A percentile compares a stretch with the other conserved stretches of the same genome.
These are phyloP conservation scores for Reticulitermes speratus DNA, from an alignment of 1,140 invertebrate species.

Conservation along the genomic window DNA sequence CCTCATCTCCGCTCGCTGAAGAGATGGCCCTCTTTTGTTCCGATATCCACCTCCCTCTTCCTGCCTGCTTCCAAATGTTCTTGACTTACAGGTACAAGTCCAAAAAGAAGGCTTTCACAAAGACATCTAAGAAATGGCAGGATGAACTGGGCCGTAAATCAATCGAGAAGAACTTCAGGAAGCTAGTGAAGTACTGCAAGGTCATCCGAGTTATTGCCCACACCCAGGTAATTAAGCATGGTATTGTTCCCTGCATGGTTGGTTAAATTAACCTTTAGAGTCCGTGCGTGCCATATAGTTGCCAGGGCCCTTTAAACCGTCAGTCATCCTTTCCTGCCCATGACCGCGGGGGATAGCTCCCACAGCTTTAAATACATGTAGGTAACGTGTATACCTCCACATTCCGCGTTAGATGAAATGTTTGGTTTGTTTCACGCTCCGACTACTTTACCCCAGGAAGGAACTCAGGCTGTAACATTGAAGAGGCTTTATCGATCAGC, in stretches of 20 bases:
- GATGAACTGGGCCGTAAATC: conserved; percentile 94
- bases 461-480: too few relatives aligned
- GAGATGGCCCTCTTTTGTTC: conserved; percentile 32
- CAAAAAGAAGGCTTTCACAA: conserved; percentile 99
- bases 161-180: conserved; percentile 94
- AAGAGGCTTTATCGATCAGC: too few relatives aligned
- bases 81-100: conserved; percentile 86
- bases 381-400: too few relatives aligned
- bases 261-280: not conserved
- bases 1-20: conserved; percentile 51
- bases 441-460: too few relatives aligned
- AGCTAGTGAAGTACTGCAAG: conserved; percentile 98
- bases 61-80: conserved; percentile 14
- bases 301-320: too few relatives aligned
- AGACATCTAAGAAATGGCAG: conserved; percentile 97
- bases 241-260: not conserved
- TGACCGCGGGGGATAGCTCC: too few relatives aligned
- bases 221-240: conserved; percentile 76
- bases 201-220: conserved; percentile 96
- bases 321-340: too few relatives aligned
- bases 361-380: too few relatives aligned
- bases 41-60: conserved; percentile 11
- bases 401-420: too few relatives aligned
- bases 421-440: too few relatives aligned
- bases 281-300: too few relatives aligned